Conservation (phyloP, 2,888 invertebrate genomes). For the Andrena haemorrhoa region DNA sequence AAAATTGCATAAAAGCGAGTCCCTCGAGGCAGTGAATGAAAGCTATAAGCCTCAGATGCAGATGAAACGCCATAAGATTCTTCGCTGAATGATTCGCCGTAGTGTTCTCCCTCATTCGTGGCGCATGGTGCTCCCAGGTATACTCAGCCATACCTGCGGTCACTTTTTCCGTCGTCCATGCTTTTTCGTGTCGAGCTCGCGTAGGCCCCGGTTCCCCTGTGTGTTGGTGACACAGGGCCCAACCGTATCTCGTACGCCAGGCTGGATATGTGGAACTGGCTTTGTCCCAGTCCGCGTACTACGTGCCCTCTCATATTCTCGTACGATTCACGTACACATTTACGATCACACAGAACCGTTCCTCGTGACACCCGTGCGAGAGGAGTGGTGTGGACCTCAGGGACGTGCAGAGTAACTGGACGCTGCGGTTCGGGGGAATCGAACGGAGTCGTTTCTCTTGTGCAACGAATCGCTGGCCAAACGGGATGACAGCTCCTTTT, state of each 20-base stretch:
- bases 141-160: conserved; percentile 42
- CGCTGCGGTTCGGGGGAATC: conserved; percentile 19
- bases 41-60: background rate
- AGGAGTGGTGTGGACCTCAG: conserved; percentile 52
- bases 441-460: background rate
- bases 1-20: background rate
- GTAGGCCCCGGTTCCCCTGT: conserved; percentile 27
- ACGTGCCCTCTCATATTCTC: conserved; percentile 59
- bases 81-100: conserved; percentile 9
- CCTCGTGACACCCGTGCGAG: conserved; percentile 53
- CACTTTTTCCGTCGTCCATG: conserved; percentile 51
- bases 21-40: background rate
- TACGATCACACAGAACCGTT: conserved; percentile 47
- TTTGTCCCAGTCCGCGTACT: conserved; percentile 69
- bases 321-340: conserved; percentile 56
- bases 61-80: background rate
- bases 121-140: conserved; percentile 32
- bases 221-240: conserved; percentile 53
- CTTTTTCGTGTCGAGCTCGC: conserved; percentile 42
- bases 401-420: conserved; percentile 54
- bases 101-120: background rate
- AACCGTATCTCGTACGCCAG: conserved; percentile 48
- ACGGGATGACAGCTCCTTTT: too few relatives aligned
- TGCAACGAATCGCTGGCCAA: background rate
- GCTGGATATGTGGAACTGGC: conserved; percentile 62